Base-by-base conservation (phyloP, 2,113 vertebrate species). In the Oreochromis aureus region DNA sequence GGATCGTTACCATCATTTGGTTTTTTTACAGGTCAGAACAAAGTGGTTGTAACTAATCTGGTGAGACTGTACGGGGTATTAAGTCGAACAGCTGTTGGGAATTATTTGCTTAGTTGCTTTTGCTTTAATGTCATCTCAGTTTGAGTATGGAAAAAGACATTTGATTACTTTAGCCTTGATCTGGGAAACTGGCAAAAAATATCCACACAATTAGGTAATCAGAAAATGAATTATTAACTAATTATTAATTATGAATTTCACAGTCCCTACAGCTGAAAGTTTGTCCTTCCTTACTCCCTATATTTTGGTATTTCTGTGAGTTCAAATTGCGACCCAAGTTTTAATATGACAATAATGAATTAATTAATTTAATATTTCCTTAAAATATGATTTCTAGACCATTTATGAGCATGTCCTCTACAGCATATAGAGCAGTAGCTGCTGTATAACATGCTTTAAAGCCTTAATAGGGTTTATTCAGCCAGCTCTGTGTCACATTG, bases 401-500 rank as follows among this genome's bases (percentile, higher is more conserved):
- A 51, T 13, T 51, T 78, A n/a, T 66, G 19, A 8, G 18, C 10
- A 19, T 19, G 46, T 46, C 46, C 18, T 78, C 44, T 51, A 16
- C 16, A 8, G 16, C 16, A 53, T 78, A 13, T 53, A 0, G 4
- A 53, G 46, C 15, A 34, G 27, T 7, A 48, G 18, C 18, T 78
- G 27, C 46, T 53, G 1, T 3, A 13, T 78, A 76, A 19, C 71
- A 8, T 53, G 18, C 73, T 78, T 6, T 53, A 51, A 76, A 76
- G 44, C 24, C 44, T 76, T 51, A 78, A 32, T 78, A 32, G 18
- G 10, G 46, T 78, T 78, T 34, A 78, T 13, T 53, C 46, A 53
- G 46, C 73, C 73, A 78, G 73, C 46, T 78, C 73, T 34, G 41
- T 30, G 46, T 53, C 46, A 78, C 73, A 32, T 53, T 53, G 73